Percentiles rank a stretch among this genome's conserved stretches.
Evolutionary conservation across 2,797 vertebrate genomes (phyloP).

Genomic region (Pseudochromis fuscus): DNA sequence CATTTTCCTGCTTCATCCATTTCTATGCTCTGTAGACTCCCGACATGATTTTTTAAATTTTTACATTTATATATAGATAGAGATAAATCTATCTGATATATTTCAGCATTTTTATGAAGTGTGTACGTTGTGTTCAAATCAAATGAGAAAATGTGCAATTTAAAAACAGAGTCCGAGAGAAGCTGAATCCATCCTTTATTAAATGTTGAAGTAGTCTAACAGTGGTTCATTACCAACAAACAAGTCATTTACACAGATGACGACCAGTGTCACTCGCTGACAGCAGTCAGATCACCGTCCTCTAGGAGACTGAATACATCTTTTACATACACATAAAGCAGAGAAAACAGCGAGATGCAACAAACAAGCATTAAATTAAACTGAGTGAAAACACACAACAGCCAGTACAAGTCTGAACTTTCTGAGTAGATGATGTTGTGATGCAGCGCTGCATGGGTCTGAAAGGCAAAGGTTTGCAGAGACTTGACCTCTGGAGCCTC

Average conservation of each 20-base stretch:
- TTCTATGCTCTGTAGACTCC: too few relatives aligned
- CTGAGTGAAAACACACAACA: slow-evolving; percentile 45
- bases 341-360: slow-evolving; percentile 60
- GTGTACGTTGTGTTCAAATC: too few relatives aligned
- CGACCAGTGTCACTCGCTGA: slow-evolving; percentile 45
- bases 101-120: too few relatives aligned
- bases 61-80: too few relatives aligned
- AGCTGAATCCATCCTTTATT: slow-evolving; percentile 76
- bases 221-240: slow-evolving; percentile 67
- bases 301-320: slow-evolving; percentile 48
- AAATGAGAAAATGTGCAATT: too few relatives aligned
- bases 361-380: slow-evolving; percentile 67
- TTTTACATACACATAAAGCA: slow-evolving; percentile 58
- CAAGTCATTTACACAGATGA: slow-evolving; percentile 69
- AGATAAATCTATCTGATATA: too few relatives aligned
- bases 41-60: too few relatives aligned
- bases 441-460: slow-evolving; percentile 17
- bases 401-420: slow-evolving; percentile 26
- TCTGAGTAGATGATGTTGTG: slow-evolving; percentile 4
- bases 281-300: slow-evolving; percentile 53
- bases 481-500: background rate
- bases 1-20: too few relatives aligned
- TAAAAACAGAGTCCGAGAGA: background rate
- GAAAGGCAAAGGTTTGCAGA: slow-evolving; percentile 6
- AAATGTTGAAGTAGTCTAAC: slow-evolving; percentile 57